Evolutionary conservation across 2,113 vertebrate species (phyloP).

Genomic region (Pituophis catenifer): DNA sequence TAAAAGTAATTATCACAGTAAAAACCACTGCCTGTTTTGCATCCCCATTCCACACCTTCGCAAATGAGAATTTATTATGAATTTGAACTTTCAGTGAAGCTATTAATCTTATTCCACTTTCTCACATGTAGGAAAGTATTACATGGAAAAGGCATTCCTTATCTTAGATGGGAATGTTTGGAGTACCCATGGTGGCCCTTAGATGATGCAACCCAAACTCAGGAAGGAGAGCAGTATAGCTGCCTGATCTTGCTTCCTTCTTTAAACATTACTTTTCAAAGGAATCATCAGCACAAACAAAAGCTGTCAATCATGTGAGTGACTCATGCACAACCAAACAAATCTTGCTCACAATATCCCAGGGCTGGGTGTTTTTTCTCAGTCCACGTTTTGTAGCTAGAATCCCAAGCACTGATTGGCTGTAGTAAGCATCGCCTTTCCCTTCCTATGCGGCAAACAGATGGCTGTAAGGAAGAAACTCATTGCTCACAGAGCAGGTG

Average conservation of each 20-base stretch:
- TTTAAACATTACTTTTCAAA: neutral
- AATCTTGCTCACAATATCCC: neutral
- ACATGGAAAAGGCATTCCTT: neutral
- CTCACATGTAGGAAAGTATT: neutral
- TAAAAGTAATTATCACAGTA: neutral
- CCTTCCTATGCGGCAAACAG: neutral
- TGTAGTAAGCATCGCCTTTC: neutral
- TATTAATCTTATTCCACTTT: neutral
- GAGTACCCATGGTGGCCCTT: neutral
- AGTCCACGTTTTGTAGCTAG: neutral
- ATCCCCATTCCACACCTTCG: neutral
- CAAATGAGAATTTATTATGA: neutral
- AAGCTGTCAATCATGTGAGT: neutral
- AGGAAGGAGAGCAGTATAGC: neutral
- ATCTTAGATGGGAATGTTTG: neutral
- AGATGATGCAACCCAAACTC: neutral
- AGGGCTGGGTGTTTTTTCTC: neutral
- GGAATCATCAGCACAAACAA: neutral
- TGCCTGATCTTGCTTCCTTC: neutral
- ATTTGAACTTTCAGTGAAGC: neutral
- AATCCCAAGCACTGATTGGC: neutral
- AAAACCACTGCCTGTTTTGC: no score
- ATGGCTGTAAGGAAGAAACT: neutral
- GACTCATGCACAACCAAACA: neutral
- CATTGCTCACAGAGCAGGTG: neutral